Base-by-base conservation (phyloP, 2,888 invertebrate species). In the Ganaspis brasiliensis region DNA sequence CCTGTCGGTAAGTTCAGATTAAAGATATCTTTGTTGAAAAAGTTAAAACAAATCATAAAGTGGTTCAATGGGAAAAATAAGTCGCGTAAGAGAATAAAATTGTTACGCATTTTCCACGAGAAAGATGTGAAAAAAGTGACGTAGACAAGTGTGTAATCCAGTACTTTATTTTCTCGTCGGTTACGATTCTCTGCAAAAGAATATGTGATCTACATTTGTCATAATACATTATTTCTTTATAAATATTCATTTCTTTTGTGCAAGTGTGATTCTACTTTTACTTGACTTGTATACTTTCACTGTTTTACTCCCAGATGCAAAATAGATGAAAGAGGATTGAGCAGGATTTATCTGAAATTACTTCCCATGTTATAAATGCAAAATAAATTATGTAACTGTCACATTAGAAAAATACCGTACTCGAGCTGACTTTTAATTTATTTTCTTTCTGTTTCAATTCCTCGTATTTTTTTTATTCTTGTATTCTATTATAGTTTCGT, bases 261-360 rank as follows among this genome's bases (percentile, higher is more conserved):
- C 73, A 79, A 78, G 83, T 81, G 83, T 79, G 81, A 87, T 85
- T 88, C 87, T 80, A 89, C 90, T 89, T 90, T 90, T 90, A 89
- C 89, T 81, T 82, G 81, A 72, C 84, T 86, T 87, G 12, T 10
- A 83, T 81, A 89, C 90, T 90, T 90, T 90, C 89, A 89, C 90
- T 89, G 87, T 87, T 89, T 86, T 86, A 87, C 86, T 88, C 81
- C 82, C 79, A 81, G 86, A 86, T 85, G 81, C 87, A 10, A 79
- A 78, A 76, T 80, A 80, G 79, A 82, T 82, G 81, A 61, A 61
- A 61, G 37, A 21, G 35, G 19, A 37, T 35, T 35, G 12, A 19
- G 35, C 31, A 5, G 2, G 12, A 61, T 5, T 3, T 16, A 16
- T 61, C 16, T 35, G 9, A 61, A 12, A 35, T 61, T 35, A 35